Conservation (phyloP, 2,888 invertebrate species). For the Anorthoa munda region DNA sequence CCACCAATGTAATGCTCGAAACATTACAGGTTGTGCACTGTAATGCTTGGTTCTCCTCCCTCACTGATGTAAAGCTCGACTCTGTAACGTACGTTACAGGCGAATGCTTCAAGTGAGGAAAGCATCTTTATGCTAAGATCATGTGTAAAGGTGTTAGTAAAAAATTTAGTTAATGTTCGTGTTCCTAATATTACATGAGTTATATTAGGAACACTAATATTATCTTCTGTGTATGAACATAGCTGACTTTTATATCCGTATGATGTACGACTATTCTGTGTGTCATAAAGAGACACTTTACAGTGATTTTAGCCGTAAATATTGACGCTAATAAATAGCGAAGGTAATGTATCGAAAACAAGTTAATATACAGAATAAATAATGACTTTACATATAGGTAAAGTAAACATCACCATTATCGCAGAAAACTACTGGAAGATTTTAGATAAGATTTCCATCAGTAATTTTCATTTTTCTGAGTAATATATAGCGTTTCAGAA, state of each 20-base stretch:
- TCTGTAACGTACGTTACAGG: no score
- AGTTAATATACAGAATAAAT: slow-evolving; percentile 20
- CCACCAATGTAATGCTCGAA: no score
- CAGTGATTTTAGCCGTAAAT: background rate
- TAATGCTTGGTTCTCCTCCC: no score
- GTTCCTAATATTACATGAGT: background rate
- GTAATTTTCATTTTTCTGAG: background rate
- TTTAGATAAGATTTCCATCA: slow-evolving; percentile 1
- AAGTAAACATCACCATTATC: slow-evolving; percentile 1
- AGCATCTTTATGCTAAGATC: background rate
- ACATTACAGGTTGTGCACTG: no score
- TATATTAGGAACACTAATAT: background rate
- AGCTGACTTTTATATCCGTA: background rate
- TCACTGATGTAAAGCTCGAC: no score
- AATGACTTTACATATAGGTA: background rate
- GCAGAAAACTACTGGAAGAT: background rate
- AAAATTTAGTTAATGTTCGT: background rate
- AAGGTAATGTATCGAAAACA: slow-evolving; percentile 35
- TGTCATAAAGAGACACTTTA: background rate
- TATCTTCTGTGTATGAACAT: background rate
- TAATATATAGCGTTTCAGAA: background rate
- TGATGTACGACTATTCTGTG: background rate
- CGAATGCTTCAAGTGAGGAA: no score
- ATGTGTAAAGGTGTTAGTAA: background rate
- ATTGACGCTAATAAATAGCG: slow-evolving; percentile 24